These are phyloP conservation scores for Melanotus villosus DNA, from an alignment of 2,888 invertebrate genomes.

Conservation along the genomic window DNA sequence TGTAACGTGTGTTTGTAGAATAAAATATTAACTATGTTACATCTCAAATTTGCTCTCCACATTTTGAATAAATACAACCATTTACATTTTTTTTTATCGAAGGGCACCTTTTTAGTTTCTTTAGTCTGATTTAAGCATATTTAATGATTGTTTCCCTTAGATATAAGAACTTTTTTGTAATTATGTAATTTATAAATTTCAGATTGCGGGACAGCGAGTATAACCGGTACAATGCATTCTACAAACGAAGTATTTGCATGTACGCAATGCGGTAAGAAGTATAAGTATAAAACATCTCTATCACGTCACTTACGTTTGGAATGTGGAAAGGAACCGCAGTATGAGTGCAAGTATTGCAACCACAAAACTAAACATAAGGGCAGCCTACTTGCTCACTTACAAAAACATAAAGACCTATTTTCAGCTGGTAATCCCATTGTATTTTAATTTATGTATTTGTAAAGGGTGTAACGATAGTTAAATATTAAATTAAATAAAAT, in stretches of 20 bases:
- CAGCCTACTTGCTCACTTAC: not conserved
- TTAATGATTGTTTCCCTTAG: too few species aligned
- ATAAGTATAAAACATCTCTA: slow-evolving; percentile 55
- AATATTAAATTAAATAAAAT: too few species aligned
- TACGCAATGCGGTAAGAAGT: slow-evolving; percentile 42
- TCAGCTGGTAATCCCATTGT: not conserved
- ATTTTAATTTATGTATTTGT: too few species aligned
- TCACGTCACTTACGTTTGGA: slow-evolving; percentile 58
- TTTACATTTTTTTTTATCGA: too few species aligned
- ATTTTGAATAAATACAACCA: too few species aligned
- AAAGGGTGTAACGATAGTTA: too few species aligned
- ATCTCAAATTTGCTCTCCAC: too few species aligned
- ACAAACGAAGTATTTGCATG: not conserved
- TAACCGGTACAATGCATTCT: not conserved
- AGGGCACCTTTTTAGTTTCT: too few species aligned
- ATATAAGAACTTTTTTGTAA: too few species aligned
- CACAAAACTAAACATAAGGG: slow-evolving; percentile 63
- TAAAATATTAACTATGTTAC: too few species aligned
- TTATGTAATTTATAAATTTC: not conserved
- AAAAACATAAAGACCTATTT: not conserved
- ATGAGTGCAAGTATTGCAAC: slow-evolving; percentile 61
- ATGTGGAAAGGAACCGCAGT: slow-evolving; percentile 65
- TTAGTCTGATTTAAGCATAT: too few species aligned
- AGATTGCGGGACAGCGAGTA: not conserved
- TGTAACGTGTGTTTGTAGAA: too few species aligned